Conservation (phyloP, 2,113 vertebrate species). For the Anhinga rufa region DNA sequence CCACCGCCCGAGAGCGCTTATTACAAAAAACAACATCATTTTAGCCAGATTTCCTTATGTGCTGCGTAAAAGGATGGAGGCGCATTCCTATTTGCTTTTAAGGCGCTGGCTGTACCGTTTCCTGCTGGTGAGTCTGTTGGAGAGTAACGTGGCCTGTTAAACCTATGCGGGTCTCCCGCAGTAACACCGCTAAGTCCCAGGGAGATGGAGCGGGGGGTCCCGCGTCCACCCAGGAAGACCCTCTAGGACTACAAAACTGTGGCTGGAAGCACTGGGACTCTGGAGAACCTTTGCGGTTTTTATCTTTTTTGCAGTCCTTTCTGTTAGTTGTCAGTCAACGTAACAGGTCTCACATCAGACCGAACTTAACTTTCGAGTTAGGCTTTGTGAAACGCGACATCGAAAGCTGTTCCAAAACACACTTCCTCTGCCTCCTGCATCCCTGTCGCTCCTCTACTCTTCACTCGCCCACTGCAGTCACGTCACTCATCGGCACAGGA, state of each 20-base stretch:
- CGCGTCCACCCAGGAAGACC: fast-evolving
- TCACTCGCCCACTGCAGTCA: not conserved
- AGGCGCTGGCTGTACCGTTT: not conserved
- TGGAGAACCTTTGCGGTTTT: not conserved
- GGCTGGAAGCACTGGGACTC: not conserved
- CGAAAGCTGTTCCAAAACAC: not conserved
- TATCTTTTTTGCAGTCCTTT: not conserved
- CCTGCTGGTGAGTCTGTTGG: not conserved
- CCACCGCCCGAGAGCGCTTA: not conserved
- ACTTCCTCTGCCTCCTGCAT: not conserved
- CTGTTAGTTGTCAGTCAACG: not conserved
- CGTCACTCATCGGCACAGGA: not conserved
- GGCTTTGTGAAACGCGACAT: not conserved
- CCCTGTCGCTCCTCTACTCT: not conserved
- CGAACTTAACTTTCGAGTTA: not conserved
- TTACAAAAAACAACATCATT: not conserved
- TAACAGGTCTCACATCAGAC: not conserved
- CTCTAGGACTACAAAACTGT: not conserved
- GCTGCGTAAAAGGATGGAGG: not conserved
- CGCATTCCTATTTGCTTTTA: not conserved
- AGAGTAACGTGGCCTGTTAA: not conserved
- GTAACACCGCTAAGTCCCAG: not conserved
- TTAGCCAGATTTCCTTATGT: not conserved
- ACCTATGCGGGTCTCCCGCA: not conserved
- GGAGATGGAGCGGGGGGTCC: not conserved